These are phyloP conservation scores for Indicator indicator DNA, from an alignment of 2,113 vertebrate species.

Conservation along the genomic window DNA sequence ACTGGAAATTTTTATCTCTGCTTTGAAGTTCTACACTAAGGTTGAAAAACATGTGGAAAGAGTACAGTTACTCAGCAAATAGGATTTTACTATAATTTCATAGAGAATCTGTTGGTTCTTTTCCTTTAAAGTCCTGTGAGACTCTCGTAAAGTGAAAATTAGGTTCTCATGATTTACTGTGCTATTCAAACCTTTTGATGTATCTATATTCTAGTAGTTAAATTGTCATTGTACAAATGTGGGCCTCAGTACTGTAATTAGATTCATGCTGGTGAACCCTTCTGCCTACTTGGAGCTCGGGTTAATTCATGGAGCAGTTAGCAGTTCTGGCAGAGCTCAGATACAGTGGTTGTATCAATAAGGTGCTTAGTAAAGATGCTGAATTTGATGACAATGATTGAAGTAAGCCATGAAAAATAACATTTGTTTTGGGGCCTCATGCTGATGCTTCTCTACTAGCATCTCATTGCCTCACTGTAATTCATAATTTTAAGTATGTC, in stretches of 20 bases:
- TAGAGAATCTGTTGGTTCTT: neutral
- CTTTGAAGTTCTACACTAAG: neutral
- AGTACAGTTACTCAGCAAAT: neutral
- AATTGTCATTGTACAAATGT: neutral
- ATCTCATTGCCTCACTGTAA: slow-evolving; percentile 25
- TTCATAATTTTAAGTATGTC: slow-evolving; percentile 53
- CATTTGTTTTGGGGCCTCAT: slow-evolving; percentile 44
- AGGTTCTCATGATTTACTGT: neutral
- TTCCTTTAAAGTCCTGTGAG: neutral
- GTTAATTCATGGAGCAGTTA: slow-evolving; percentile 27
- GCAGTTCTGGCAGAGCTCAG: neutral
- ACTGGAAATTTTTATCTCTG: neutral
- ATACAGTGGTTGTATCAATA: neutral
- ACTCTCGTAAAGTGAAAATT: neutral
- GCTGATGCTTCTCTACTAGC: slow-evolving; percentile 29
- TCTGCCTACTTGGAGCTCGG: slow-evolving; percentile 21
- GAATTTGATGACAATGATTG: slow-evolving; percentile 58
- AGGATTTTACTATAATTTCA: neutral
- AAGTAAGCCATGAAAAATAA: slow-evolving; percentile 48
- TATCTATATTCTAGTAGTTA: neutral
- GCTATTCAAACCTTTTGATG: neutral
- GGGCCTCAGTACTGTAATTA: neutral
- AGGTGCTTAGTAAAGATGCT: neutral
- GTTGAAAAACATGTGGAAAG: neutral
- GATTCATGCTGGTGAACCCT: slow-evolving; percentile 34